phyloP scores from a whole-genome alignment of 2,888 invertebrate species.

The Brachynemurus nebulosus region DNA sequence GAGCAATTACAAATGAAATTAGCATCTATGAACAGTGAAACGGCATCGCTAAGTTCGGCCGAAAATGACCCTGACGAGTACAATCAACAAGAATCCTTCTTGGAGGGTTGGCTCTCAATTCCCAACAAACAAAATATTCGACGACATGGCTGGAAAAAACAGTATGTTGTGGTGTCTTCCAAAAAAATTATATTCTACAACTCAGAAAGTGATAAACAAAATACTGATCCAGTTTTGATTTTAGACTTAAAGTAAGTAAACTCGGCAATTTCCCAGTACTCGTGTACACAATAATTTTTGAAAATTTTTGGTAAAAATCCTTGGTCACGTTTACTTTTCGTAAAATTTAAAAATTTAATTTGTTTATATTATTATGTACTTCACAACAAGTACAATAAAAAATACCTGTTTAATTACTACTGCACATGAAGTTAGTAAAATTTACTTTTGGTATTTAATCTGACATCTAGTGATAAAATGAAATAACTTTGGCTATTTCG shows the following conservation, averaged over 20 bases:
- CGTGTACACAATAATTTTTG: too few relatives aligned
- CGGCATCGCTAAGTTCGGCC: constrained; percentile 80
- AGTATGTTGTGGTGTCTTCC: constrained; percentile 93
- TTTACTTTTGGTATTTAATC: too few relatives aligned
- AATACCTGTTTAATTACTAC: too few relatives aligned
- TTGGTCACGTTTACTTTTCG: too few relatives aligned
- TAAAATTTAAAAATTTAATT: too few relatives aligned
- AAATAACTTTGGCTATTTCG: too few relatives aligned
- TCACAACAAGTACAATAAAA: too few relatives aligned
- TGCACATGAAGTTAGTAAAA: too few relatives aligned
- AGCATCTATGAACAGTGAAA: constrained; percentile 66
- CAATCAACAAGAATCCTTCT: constrained; percentile 52
- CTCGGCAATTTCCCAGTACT: neutral
- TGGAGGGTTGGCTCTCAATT: constrained; percentile 93
- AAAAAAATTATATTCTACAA: constrained; percentile 96
- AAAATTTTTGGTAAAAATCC: too few relatives aligned
- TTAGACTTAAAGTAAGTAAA: constrained; percentile 79
- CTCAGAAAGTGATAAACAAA: constrained; percentile 84
- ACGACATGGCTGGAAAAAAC: constrained; percentile 92
- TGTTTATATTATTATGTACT: too few relatives aligned
- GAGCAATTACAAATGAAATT: constrained; percentile 83
- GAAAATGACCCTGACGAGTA: constrained; percentile 73
- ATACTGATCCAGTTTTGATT: constrained; percentile 87
- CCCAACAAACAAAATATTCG: constrained; percentile 92
- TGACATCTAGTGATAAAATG: too few relatives aligned